phyloP scores from a whole-genome alignment of 53 echinoderm and acorn worm species.

The Temnopleurus reevesii region DNA sequence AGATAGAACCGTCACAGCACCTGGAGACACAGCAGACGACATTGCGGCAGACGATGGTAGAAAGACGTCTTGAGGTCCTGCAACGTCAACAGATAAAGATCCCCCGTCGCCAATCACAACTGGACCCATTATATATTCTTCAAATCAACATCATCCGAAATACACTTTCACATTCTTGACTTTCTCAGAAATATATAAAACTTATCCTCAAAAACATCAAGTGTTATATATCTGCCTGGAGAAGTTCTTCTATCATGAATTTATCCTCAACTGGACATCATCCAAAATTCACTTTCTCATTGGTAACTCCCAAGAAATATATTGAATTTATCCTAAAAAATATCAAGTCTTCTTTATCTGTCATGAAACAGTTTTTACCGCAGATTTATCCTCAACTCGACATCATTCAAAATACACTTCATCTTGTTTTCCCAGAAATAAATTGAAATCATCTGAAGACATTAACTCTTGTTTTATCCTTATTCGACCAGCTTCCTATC shows the following conservation, averaged over 20 bases:
- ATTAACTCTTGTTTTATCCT: too few species aligned
- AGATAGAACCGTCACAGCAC: background rate
- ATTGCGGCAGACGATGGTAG: background rate
- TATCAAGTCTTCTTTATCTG: background rate
- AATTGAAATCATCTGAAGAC: too few species aligned
- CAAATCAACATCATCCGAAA: background rate
- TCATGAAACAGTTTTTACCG: too few species aligned
- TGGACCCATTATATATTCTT: background rate
- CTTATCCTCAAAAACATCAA: background rate
- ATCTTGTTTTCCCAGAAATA: too few species aligned
- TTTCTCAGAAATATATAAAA: background rate
- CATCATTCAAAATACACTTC: too few species aligned
- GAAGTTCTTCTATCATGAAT: too few species aligned
- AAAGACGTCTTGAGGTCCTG: background rate
- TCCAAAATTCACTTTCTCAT: too few species aligned
- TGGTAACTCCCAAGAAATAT: background rate
- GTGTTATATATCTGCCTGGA: too few species aligned
- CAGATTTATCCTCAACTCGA: too few species aligned
- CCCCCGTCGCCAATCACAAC: background rate
- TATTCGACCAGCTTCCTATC: too few species aligned
- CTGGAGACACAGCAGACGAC: background rate
- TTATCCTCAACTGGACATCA: too few species aligned
- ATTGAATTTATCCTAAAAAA: background rate
- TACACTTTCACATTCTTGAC: background rate
- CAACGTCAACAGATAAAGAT: background rate